These are phyloP conservation scores for Drosophila anceps DNA, from an alignment of 2,888 invertebrate species.

Conservation along the genomic window DNA sequence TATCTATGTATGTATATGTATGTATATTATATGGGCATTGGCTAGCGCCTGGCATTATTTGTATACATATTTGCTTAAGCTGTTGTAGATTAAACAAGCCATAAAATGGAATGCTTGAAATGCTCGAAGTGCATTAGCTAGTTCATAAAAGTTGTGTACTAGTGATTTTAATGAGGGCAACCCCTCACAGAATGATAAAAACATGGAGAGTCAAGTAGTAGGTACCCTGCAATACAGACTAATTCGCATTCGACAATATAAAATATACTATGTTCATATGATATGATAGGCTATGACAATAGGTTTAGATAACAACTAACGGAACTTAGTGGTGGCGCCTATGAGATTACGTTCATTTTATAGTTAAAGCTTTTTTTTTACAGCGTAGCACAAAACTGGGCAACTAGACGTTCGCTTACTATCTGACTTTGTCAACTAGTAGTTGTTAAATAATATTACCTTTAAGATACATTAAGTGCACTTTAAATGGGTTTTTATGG, in stretches of 20 bases:
- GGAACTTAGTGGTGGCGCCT: too few relatives aligned
- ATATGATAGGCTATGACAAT: neutral
- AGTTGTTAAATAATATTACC: neutral
- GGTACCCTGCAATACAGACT: neutral
- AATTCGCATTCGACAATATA: neutral
- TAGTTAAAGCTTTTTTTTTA: neutral
- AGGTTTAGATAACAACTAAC: neutral
- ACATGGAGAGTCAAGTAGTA: neutral
- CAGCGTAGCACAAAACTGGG: neutral
- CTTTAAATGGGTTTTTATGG: neutral
- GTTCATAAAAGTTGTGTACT: slow-evolving; percentile 13
- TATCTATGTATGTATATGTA: too few relatives aligned
- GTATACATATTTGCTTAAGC: slow-evolving; percentile 1
- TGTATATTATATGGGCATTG: neutral
- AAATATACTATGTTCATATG: neutral
- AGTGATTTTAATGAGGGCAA: neutral
- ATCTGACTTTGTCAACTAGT: neutral
- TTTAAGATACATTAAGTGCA: neutral
- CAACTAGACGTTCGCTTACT: neutral
- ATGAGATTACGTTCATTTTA: neutral
- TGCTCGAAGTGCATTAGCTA: slow-evolving; percentile 2
- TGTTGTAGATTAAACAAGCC: slow-evolving; percentile 17
- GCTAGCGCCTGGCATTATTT: neutral
- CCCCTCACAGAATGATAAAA: neutral
- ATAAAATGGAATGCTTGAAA: slow-evolving; percentile 4